phyloP scores from a whole-genome alignment of 2,888 invertebrate species.

The Netelia melanura region DNA sequence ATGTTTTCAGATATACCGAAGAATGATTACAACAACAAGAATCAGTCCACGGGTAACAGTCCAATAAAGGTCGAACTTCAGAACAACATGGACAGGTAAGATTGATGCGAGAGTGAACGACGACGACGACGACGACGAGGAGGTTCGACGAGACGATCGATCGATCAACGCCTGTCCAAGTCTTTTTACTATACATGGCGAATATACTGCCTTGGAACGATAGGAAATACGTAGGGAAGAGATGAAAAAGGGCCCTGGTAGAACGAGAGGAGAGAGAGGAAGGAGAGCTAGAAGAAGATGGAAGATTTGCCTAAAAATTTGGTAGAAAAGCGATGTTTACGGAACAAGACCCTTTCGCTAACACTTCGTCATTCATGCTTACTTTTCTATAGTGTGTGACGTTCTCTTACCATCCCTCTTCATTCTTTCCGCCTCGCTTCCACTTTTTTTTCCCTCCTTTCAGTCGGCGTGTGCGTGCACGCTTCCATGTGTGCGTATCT shows the following conservation, averaged over 20 bases:
- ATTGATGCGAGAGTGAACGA: constrained; percentile 52
- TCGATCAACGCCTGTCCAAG: constrained; percentile 55
- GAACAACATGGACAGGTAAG: constrained; percentile 86
- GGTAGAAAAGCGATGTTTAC: constrained; percentile 7
- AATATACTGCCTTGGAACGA: constrained; percentile 33
- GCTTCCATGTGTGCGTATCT: background rate
- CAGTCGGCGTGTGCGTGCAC: too few species aligned
- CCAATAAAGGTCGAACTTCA: constrained; percentile 90
- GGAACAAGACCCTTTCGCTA: constrained; percentile 19
- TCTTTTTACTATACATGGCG: constrained; percentile 42
- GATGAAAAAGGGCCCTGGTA: constrained; percentile 7
- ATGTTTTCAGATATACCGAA: constrained; percentile 93
- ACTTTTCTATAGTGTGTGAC: background rate
- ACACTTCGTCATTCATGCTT: constrained; percentile 32
- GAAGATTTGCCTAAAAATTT: constrained; percentile 39
- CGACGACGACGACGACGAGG: constrained; percentile 14
- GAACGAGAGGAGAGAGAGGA: background rate
- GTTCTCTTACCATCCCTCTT: background rate
- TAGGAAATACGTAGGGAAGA: background rate
- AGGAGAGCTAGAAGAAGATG: constrained; percentile 16
- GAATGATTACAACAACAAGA: constrained; percentile 92
- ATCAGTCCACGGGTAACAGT: constrained; percentile 95
- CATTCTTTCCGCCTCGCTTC: constrained; percentile 1
- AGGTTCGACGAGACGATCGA: constrained; percentile 53
- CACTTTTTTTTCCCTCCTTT: background rate